Conservation (phyloP, 2,888 invertebrate species). For the Caenorhabditis wallacei region DNA sequence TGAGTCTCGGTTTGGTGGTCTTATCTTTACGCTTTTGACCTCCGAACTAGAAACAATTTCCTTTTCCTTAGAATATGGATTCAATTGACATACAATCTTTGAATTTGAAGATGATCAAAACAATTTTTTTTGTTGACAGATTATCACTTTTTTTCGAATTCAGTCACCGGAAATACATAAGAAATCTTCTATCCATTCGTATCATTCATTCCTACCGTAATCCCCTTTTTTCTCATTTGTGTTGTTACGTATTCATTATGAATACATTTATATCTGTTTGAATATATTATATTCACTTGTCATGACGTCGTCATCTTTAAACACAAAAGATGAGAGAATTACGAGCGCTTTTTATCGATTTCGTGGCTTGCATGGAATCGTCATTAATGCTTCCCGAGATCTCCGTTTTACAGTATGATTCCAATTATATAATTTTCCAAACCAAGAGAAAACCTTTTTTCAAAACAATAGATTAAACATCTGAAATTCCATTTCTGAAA, state of each 20-base stretch:
- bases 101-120: too few species aligned
- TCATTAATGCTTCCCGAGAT: background rate
- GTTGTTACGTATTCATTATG: constrained; percentile 6
- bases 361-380: constrained; percentile 2
- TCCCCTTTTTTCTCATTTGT: background rate
- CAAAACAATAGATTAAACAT: too few species aligned
- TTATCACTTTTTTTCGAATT: background rate
- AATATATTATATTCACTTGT: constrained; percentile 10
- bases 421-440: background rate
- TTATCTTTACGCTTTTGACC: constrained; percentile 1
- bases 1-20: background rate
- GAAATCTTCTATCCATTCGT: too few species aligned
- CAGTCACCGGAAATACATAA: too few species aligned
- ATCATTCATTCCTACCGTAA: background rate
- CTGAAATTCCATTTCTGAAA: too few species aligned
- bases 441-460: background rate
- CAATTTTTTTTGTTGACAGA: too few species aligned
- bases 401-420: background rate
- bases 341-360: constrained; percentile 21
- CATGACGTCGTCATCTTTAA: constrained; percentile 16
- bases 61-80: too few species aligned
- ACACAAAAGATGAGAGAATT: constrained; percentile 3
- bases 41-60: too few species aligned
- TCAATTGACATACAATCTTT: too few species aligned
- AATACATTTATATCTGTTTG: constrained; percentile 8